These are phyloP conservation scores for Alentia gelatinosa DNA, from an alignment of 2,888 invertebrate species.

Conservation along the genomic window DNA sequence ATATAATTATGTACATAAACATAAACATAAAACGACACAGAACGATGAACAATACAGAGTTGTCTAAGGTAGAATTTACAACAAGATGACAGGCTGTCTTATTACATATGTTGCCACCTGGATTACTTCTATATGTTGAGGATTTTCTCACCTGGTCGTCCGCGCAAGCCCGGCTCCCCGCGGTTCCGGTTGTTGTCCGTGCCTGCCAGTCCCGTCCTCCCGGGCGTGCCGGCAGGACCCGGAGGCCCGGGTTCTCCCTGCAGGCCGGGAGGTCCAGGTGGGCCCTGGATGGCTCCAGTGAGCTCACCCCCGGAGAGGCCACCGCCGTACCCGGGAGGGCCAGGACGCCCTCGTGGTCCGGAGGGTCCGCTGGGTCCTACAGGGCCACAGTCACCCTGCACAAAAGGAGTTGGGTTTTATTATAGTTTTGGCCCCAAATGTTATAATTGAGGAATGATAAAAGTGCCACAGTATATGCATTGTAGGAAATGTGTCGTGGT, in stretches of 20 bases:
- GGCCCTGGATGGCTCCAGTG: conserved; percentile 15
- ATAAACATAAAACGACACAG: too few relatives aligned
- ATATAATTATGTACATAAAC: too few relatives aligned
- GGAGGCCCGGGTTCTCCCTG: background rate
- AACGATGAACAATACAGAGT: too few relatives aligned
- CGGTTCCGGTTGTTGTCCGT: background rate
- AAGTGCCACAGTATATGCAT: too few relatives aligned
- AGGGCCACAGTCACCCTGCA: conserved; percentile 38
- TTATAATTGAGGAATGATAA: too few relatives aligned
- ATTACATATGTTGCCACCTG: too few relatives aligned
- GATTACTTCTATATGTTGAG: too few relatives aligned
- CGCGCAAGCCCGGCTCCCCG: background rate
- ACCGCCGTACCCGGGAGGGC: background rate
- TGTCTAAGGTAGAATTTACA: too few relatives aligned
- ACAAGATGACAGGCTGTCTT: too few relatives aligned
- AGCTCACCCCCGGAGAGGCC: background rate
- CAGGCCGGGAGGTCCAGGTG: conserved; percentile 11
- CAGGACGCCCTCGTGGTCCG: background rate
- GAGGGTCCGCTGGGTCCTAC: background rate
- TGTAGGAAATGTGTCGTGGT: too few relatives aligned
- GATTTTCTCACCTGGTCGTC: background rate
- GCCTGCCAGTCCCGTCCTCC: background rate
- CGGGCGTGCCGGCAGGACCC: background rate
- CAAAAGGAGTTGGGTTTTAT: too few relatives aligned
- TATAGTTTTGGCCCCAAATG: background rate